Percentiles rank a stretch among this genome's conserved stretches.
phyloP scores from a whole-genome alignment of 2,797 vertebrate species.

The Coregonus sp. region DNA sequence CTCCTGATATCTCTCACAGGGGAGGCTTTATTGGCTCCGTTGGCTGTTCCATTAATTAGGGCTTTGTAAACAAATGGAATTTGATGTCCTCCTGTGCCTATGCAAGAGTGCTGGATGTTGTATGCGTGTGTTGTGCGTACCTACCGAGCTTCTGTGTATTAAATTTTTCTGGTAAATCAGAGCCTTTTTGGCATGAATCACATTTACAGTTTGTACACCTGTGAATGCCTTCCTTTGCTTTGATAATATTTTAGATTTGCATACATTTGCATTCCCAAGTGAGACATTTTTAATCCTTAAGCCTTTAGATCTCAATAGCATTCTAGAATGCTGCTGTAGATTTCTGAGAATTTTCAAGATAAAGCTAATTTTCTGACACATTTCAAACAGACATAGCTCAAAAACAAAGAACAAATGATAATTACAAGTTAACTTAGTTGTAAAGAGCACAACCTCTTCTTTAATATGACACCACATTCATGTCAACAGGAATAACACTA shows the following conservation, averaged over 20 bases:
- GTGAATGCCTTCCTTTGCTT: background rate
- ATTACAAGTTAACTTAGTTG: too few relatives aligned
- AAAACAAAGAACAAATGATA: too few relatives aligned
- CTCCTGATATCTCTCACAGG: background rate
- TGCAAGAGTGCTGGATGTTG: background rate
- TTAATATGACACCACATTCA: too few relatives aligned
- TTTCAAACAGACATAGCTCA: too few relatives aligned
- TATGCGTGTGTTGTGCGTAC: background rate
- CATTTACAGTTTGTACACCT: background rate
- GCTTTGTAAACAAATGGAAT: constrained; percentile 52
- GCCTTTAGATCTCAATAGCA: too few relatives aligned
- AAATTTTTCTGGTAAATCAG: background rate
- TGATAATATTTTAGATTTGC: background rate
- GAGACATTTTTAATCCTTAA: too few relatives aligned
- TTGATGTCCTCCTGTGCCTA: background rate
- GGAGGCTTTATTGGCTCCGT: constrained; percentile 31
- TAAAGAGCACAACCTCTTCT: too few relatives aligned
- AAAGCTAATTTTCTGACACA: too few relatives aligned
- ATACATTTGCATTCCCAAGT: too few relatives aligned
- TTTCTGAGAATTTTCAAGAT: too few relatives aligned
- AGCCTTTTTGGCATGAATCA: background rate
- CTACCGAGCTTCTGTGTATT: constrained; percentile 11
- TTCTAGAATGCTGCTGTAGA: too few relatives aligned
- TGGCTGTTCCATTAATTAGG: constrained; percentile 40
- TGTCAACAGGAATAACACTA: too few relatives aligned